Percentiles rank a stretch among this genome's conserved stretches.
Conservation (phyloP, 2,113 vertebrate species). For the Patagioenas fasciata region DNA sequence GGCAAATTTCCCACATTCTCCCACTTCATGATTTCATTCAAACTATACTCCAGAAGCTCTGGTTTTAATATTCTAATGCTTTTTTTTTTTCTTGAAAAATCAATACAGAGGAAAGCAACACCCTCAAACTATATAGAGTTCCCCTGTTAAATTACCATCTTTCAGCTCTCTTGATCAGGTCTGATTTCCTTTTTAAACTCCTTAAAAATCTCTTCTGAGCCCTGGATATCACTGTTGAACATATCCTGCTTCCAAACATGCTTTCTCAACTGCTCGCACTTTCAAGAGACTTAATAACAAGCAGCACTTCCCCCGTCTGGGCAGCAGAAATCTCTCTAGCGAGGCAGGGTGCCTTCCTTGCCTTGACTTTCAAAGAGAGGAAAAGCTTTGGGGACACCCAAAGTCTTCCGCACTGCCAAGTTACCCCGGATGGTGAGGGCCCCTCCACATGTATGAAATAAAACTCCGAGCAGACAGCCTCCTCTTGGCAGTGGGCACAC, state of each 20-base stretch:
- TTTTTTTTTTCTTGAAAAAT: constrained; percentile 59
- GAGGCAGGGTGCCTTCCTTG: constrained; percentile 54
- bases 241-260: constrained; percentile 50
- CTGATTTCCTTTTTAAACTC: constrained; percentile 58
- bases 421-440: background rate
- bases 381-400: constrained; percentile 17
- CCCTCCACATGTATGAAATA: background rate
- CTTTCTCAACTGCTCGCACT: constrained; percentile 39
- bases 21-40: constrained; percentile 59
- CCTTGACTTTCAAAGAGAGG: constrained; percentile 51
- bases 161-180: constrained; percentile 39
- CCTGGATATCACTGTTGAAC: constrained; percentile 41
- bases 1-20: constrained; percentile 61
- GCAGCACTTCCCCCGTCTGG: constrained; percentile 50
- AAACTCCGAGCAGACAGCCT: background rate
- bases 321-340: constrained; percentile 39
- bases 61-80: constrained; percentile 56
- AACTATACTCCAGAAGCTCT: constrained; percentile 63
- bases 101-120: constrained; percentile 26
- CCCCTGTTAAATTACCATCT: constrained; percentile 12
- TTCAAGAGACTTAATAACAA: constrained; percentile 53
- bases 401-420: background rate
- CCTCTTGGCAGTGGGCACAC: accelerated
- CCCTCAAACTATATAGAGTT: constrained; percentile 1
- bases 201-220: constrained; percentile 49